phyloP scores from a whole-genome alignment of 2,113 vertebrate species.

The rat (Rattus norvegicus) region GRCr8 NC_086023.1:146183501-146184000 shows the following conservation, averaged over 20 bases:
- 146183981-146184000: not conserved
- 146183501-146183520: not conserved
- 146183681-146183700: not conserved
- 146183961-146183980: not conserved
- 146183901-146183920: not conserved
- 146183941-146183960: not conserved
- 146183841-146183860: not conserved
- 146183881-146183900: not conserved
- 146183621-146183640: not conserved
- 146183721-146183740: not conserved
- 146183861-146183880: slow-evolving; percentile 7
- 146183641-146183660: not conserved
- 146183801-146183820: not conserved
- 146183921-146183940: not conserved
- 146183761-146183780: not conserved
- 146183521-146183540: not conserved
- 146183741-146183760: not conserved
- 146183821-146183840: not conserved
- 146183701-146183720: not conserved
- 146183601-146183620: not conserved
- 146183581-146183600: not conserved
- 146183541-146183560: not conserved
- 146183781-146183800: not conserved
- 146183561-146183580: not conserved
- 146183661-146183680: not conserved